phyloP scores from a whole-genome alignment of 2,797 vertebrate genomes.

The Sebastes paucispinis region DNA sequence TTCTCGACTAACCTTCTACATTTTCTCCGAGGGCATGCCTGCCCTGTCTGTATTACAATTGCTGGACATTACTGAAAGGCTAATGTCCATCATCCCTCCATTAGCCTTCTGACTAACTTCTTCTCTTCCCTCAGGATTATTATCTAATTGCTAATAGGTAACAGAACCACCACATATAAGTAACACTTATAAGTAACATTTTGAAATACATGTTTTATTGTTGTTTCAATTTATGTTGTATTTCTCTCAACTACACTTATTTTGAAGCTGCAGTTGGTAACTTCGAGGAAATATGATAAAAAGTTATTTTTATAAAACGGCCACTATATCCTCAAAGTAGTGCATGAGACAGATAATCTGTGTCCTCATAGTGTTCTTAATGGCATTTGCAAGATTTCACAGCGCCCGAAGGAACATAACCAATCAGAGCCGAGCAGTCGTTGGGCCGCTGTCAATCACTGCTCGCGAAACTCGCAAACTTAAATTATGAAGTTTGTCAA shows the following conservation, averaged over 20 bases:
- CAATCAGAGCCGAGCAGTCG: too few relatives aligned
- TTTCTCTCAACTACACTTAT: background rate
- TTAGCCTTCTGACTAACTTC: slow-evolving; percentile 36
- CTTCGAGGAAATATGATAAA: too few relatives aligned
- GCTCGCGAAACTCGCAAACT: too few relatives aligned
- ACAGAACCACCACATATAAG: background rate
- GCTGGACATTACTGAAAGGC: slow-evolving; percentile 60
- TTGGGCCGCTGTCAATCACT: too few relatives aligned
- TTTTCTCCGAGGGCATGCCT: slow-evolving; percentile 25
- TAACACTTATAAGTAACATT: background rate
- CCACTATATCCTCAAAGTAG: too few relatives aligned
- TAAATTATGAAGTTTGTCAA: too few relatives aligned
- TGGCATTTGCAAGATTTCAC: too few relatives aligned
- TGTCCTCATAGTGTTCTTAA: too few relatives aligned
- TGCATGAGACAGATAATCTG: too few relatives aligned
- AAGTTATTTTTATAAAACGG: too few relatives aligned
- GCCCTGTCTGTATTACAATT: slow-evolving; percentile 18
- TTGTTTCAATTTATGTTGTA: background rate
- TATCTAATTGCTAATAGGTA: background rate
- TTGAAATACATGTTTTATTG: background rate
- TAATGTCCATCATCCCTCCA: slow-evolving; percentile 49
- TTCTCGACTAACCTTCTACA: slow-evolving; percentile 32
- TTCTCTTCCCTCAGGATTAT: slow-evolving; percentile 21
- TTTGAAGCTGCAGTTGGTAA: too few relatives aligned
- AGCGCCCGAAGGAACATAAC: too few relatives aligned